Base-by-base conservation (phyloP, 2,888 invertebrate genomes). In the Athalia rosae region DNA sequence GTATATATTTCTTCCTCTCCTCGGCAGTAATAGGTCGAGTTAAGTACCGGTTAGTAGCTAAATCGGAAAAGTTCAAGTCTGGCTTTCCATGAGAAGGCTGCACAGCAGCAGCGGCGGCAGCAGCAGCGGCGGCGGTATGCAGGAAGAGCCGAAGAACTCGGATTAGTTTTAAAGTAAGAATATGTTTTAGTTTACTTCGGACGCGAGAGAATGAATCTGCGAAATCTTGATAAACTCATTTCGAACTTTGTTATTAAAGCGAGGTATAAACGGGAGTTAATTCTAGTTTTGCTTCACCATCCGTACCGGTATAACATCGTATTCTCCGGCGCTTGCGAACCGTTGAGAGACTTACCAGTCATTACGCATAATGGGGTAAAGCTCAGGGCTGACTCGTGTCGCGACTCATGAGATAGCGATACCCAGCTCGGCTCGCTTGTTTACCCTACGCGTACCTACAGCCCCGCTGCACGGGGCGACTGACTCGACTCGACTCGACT, bases 81-180 rank as follows among this genome's bases (percentile, higher is more conserved):
- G 28, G 28, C 28, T 28, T 28, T 28, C 28, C 28, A 28, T 28
- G 28, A 28, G 28, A 28, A 28, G 61, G 47, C 63, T 45, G 15
- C 56, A 53, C 9, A 5, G 6, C 43, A 66, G 76, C 62, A 47
- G 66, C 13, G 43, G 41, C 9, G 50, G 50, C 13, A 56, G 58
- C 45, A 43, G 13, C 28, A 28, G 28, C 28, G 28, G 61, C 58
- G 15, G 76, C 48, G 79, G 73, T 76, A 79, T 79, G 67, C 78
- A 62, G 76, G 76, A 80, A 77, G 80, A 83, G 76, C 28, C 28
- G 78, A 79, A 78, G 79, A 83, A 82, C 82, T 83, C 79, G 81
- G 80, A 84, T 84, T 82, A 84, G 81, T 84, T 84, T 78, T 80
- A 81, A 83, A 83, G 81, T 83, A 82, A 80, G 82, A 83, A 84